Evolutionary conservation across 1,140 invertebrate genomes (phyloP).

Genomic region (Paracyclopina nana): DNA sequence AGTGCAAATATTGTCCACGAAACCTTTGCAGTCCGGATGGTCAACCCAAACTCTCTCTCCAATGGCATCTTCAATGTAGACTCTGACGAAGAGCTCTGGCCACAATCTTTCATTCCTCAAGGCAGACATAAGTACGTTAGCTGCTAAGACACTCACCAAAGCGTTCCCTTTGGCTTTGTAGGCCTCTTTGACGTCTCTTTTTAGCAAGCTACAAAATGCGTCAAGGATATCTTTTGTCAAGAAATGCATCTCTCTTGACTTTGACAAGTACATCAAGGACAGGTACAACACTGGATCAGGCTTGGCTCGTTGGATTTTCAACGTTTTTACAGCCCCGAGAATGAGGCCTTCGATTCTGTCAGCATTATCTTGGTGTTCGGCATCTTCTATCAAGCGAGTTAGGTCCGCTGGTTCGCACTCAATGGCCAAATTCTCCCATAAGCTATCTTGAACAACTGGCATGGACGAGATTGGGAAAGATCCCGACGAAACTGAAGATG

Average conservation of each 20-base stretch:
- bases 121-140: slow-evolving; percentile 60
- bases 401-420: slow-evolving; percentile 28
- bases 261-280: slow-evolving; percentile 58
- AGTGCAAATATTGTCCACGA: slow-evolving; percentile 76
- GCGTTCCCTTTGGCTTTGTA: slow-evolving; percentile 57
- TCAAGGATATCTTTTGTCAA: slow-evolving; percentile 24
- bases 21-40: slow-evolving; percentile 64
- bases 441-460: too few relatives aligned
- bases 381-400: slow-evolving; percentile 26
- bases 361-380: slow-evolving; percentile 29
- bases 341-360: slow-evolving; percentile 30
- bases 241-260: slow-evolving; percentile 54
- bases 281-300: slow-evolving; percentile 55
- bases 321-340: slow-evolving; percentile 33
- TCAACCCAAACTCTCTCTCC: slow-evolving; percentile 85
- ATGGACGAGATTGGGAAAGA: too few relatives aligned
- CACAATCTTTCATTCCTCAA: slow-evolving; percentile 41
- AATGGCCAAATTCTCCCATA: neutral
- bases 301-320: slow-evolving; percentile 37
- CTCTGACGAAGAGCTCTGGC: slow-evolving; percentile 39
- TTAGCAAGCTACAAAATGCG: slow-evolving; percentile 33
- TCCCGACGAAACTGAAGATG: too few relatives aligned
- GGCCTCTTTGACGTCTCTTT: slow-evolving; percentile 34
- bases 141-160: slow-evolving; percentile 56
- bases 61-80: slow-evolving; percentile 81